Percentiles rank a stretch among this genome's conserved stretches.
These are phyloP conservation scores for Mesorhabditis sp. DNA, from an alignment of 2,888 invertebrate genomes.

Conservation along the genomic window DNA sequence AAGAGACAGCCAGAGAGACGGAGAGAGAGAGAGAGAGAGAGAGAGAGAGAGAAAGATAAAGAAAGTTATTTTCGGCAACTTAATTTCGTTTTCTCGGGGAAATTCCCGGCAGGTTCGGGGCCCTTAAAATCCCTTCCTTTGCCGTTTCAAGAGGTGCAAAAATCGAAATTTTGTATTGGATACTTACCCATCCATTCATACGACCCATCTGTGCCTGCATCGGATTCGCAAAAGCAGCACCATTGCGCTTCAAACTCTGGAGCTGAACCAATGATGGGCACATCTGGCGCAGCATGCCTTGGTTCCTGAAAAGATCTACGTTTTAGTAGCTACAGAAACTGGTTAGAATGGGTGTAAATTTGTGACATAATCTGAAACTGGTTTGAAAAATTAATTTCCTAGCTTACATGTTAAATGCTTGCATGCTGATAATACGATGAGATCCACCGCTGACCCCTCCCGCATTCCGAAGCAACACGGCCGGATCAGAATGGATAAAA, in stretches of 20 bases:
- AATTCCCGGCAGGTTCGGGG: no score
- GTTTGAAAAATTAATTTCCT: neutral
- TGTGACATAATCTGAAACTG: no score
- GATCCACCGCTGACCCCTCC: neutral
- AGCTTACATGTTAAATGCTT: neutral
- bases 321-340: no score
- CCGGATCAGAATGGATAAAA: slow-evolving; percentile 4
- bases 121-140: no score
- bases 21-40: no score
- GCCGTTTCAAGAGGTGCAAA: no score
- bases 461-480: neutral
- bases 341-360: no score
- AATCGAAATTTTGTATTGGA: no score
- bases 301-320: neutral
- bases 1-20: no score
- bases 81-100: no score
- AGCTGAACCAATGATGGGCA: slow-evolving; percentile 4
- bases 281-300: neutral
- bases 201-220: neutral
- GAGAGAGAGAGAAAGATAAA: no score
- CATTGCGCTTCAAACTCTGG: neutral
- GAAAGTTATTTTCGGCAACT: no score
- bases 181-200: neutral
- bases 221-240: neutral
- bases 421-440: neutral